phyloP scores from a whole-genome alignment of 92 coral and sea anemone species.

The Actinernus sp. region DNA sequence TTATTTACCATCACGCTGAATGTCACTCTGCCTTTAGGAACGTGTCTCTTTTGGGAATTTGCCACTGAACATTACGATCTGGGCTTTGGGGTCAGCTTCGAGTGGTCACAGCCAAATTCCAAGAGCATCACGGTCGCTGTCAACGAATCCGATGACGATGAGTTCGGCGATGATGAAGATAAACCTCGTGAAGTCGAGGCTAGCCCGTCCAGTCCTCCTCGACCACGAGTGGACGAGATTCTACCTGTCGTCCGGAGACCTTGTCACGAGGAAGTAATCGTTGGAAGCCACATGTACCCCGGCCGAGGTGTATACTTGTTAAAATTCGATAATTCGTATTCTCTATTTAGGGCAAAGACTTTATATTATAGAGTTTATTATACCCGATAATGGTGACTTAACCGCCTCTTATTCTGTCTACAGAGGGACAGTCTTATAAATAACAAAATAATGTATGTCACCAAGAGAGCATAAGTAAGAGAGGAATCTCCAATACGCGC shows the following conservation, averaged over 20 bases:
- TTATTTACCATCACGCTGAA: too few species aligned
- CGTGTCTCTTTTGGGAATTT: slow-evolving; percentile 98
- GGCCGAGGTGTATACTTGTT: slow-evolving; percentile 95
- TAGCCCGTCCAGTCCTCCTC: slow-evolving; percentile 32
- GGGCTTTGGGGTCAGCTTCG: slow-evolving; percentile 97
- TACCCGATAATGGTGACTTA: slow-evolving; percentile 94
- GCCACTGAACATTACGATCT: slow-evolving; percentile 96
- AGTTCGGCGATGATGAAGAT: slow-evolving; percentile 61
- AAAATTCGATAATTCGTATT: slow-evolving; percentile 98
- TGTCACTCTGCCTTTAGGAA: slow-evolving; percentile 78
- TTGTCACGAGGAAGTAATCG: slow-evolving; percentile 97
- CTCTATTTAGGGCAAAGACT: slow-evolving; percentile 96
- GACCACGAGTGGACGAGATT: slow-evolving; percentile 91
- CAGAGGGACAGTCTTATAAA: too few species aligned
- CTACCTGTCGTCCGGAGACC: slow-evolving; percentile 96
- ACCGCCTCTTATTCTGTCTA: too few species aligned
- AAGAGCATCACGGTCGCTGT: slow-evolving; percentile 93
- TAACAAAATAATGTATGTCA: too few species aligned
- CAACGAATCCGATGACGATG: slow-evolving; percentile 94
- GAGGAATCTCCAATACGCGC: too few species aligned
- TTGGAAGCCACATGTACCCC: slow-evolving; percentile 98
- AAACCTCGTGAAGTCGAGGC: slow-evolving; percentile 56
- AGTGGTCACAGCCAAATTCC: slow-evolving; percentile 92
- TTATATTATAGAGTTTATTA: slow-evolving; percentile 96
- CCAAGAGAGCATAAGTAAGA: too few species aligned